Evolutionary conservation across 2,888 invertebrate genomes (phyloP).

Genomic region (Stenichneumon culpator): DNA sequence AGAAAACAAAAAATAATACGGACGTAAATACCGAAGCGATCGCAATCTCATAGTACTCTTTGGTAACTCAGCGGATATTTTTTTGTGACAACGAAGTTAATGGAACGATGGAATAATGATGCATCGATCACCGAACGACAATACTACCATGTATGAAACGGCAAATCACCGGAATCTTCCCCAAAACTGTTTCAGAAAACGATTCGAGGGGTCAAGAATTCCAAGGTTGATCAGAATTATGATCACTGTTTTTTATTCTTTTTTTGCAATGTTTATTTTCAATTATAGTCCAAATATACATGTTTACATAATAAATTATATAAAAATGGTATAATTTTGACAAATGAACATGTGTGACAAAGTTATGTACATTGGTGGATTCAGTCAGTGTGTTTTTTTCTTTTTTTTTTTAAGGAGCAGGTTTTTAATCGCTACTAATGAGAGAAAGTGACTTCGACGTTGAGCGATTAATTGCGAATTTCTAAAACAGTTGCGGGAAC

Average conservation of each 20-base stretch:
- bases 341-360: constrained; percentile 81
- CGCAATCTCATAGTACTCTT: constrained; percentile 73
- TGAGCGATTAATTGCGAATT: constrained; percentile 77
- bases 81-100: constrained; percentile 62
- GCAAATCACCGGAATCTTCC: constrained; percentile 79
- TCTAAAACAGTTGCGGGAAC: constrained; percentile 84
- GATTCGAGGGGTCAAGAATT: constrained; percentile 73
- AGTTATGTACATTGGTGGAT: constrained; percentile 83
- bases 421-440: constrained; percentile 62
- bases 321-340: constrained; percentile 84
- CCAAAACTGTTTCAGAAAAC: constrained; percentile 84
- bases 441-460: constrained; percentile 72
- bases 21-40: constrained; percentile 76
- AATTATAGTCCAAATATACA: constrained; percentile 84
- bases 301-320: constrained; percentile 85
- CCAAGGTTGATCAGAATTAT: constrained; percentile 71
- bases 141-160: constrained; percentile 26
- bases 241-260: constrained; percentile 69
- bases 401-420: constrained; percentile 53
- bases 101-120: constrained; percentile 64
- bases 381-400: constrained; percentile 77
- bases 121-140: constrained; percentile 59
- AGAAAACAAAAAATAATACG: constrained; percentile 64
- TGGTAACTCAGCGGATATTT: constrained; percentile 45
- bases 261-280: constrained; percentile 84